Evolutionary conservation across 2,113 vertebrate genomes (phyloP), one percentile per base, ranked within the genome.

Genomic region (Heteronetta atricapilla): DNA sequence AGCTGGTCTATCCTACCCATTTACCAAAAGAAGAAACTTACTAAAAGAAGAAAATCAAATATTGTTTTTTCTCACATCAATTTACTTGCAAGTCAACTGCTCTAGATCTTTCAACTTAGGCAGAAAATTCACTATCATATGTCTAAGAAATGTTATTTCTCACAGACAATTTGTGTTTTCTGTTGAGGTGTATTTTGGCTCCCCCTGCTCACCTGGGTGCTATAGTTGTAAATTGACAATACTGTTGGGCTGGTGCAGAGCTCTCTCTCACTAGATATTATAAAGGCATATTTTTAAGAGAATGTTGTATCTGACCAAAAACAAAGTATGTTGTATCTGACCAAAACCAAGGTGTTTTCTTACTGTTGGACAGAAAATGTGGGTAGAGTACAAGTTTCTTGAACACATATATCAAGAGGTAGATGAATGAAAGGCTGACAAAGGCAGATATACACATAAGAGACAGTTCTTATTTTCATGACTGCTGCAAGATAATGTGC

Each of bases 241-340:
- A 13, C 55, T 55, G 12, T 52, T 76, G 36, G 52, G n/a, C 31
- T 79, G 38, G 26, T 81, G 78, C 52, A 40, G 40, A 84, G 26
- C 66, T 70, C 48, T 40, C 48, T 40, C 44, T 90, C 56, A 18
- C 26, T 55, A 48, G 20, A 7, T 6, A 29, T 64, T 92, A 15
- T 26, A 73, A 82, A 85, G 16, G 29, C 56, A 11, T 80, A 36
- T 81, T 81, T 70, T 76, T 48, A 83, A 75, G 22, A 81, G 26
- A 40, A 91, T 90, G 88, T 78, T 79, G 82, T 18, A 91, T 56
- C 59, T 90, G 86, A 84, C 85, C 70, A 55, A 84, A 77, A 8
- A 4, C n/a, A 68, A 62, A 29, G 25, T 55, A 91, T 90, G 88
- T 78, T 79, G 82, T 18, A 91, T 56, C 59, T 90, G 86, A 84